phyloP scores from a whole-genome alignment of 2,113 vertebrate species.

The Sebastes schlegelii region DNA sequence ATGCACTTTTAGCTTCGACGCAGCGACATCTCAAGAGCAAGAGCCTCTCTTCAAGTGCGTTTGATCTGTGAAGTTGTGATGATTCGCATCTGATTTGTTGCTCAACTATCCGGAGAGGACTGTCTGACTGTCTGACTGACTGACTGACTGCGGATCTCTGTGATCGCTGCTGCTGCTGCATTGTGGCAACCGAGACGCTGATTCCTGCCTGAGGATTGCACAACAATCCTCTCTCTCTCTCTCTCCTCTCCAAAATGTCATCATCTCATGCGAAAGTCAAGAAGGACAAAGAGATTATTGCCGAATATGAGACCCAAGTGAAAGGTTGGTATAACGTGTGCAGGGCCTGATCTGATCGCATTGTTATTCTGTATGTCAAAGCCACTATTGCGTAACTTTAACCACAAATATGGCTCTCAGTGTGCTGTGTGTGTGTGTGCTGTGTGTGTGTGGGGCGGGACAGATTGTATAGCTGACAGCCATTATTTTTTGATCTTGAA shows the following conservation, averaged over 20 bases:
- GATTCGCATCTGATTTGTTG: slow-evolving; percentile 60
- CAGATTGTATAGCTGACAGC: slow-evolving; percentile 26
- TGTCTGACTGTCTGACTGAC: background rate
- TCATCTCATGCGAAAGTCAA: slow-evolving; percentile 94
- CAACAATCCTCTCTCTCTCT: slow-evolving; percentile 51
- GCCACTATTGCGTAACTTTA: slow-evolving; percentile 77
- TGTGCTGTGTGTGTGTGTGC: slow-evolving; percentile 15
- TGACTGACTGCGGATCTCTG: too few species aligned
- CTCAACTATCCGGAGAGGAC: slow-evolving; percentile 53
- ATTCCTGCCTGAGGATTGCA: slow-evolving; percentile 61
- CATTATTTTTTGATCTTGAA: background rate
- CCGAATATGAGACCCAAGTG: slow-evolving; percentile 96
- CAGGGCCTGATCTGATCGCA: slow-evolving; percentile 33
- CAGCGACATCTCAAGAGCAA: slow-evolving; percentile 8
- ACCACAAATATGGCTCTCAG: slow-evolving; percentile 46
- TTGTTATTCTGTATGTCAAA: slow-evolving; percentile 46
- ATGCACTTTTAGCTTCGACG: slow-evolving; percentile 63
- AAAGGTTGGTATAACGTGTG: slow-evolving; percentile 86
- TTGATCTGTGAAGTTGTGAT: slow-evolving; percentile 60
- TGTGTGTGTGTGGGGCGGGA: slow-evolving; percentile 54
- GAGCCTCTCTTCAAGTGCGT: slow-evolving; percentile 36
- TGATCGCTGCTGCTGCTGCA: slow-evolving; percentile 28
- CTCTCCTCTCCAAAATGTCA: slow-evolving; percentile 85
- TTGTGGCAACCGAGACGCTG: slow-evolving; percentile 54
- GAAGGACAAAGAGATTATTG: slow-evolving; percentile 99